These are phyloP conservation scores for Chaetorhynchus papuensis DNA, from an alignment of 2,113 vertebrate genomes.

Conservation along the genomic window DNA sequence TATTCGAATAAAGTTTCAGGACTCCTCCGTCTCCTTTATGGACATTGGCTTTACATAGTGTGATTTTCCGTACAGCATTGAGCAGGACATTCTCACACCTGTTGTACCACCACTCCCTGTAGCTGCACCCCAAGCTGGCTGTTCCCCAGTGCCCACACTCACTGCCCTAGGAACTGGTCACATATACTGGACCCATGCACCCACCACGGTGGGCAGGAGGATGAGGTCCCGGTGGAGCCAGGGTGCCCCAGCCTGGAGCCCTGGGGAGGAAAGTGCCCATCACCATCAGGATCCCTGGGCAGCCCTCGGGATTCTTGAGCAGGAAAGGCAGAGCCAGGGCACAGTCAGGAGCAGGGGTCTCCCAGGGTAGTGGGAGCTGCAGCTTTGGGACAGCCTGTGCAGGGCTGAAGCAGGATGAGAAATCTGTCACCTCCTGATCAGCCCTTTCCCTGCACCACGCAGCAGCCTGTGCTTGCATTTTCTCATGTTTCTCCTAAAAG, in stretches of 20 bases:
- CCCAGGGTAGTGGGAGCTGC: background rate
- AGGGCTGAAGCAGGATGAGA: background rate
- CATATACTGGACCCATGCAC: background rate
- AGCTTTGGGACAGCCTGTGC: background rate
- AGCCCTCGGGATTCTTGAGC: rapidly evolving
- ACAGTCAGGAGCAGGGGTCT: background rate
- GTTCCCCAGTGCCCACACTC: background rate
- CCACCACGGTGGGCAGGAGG: background rate
- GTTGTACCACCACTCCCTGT: conserved; percentile 55
- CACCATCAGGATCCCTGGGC: background rate
- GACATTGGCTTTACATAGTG: background rate
- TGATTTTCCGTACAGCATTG: background rate
- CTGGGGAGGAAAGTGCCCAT: background rate
- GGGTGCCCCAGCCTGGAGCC: background rate
- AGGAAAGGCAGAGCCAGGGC: background rate
- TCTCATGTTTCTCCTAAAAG: background rate
- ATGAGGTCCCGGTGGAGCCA: background rate
- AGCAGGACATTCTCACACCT: conserved; percentile 20
- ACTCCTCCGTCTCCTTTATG: background rate
- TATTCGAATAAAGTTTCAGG: background rate
- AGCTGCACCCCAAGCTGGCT: background rate
- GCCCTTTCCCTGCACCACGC: background rate
- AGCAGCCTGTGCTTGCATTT: background rate
- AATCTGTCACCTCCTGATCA: background rate
- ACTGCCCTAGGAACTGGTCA: background rate